These are phyloP conservation scores for Bombyx mori DNA, from an alignment of 1,140 invertebrate genomes.

Conservation along the genomic window ASM3026992v2 NC_085111.1:1819501-1820000, in stretches of 20 bases:
- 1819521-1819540: too few relatives aligned
- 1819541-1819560: too few relatives aligned
- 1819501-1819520: too few relatives aligned
- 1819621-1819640: slow-evolving; percentile 68
- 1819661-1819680: slow-evolving; percentile 58
- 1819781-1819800: neutral
- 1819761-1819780: too few relatives aligned
- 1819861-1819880: neutral
- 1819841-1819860: neutral
- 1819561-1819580: neutral
- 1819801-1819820: neutral
- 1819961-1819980: too few relatives aligned
- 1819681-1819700: slow-evolving; percentile 39
- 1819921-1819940: too few relatives aligned
- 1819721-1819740: slow-evolving; percentile 53
- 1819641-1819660: slow-evolving; percentile 59
- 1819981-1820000: too few relatives aligned
- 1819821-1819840: neutral
- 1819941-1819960: too few relatives aligned
- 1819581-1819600: slow-evolving; percentile 26
- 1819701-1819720: slow-evolving; percentile 26
- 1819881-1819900: too few relatives aligned
- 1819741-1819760: neutral
- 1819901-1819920: too few relatives aligned
- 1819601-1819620: slow-evolving; percentile 58